Conservation (phyloP, 1,140 invertebrate species). For the Sarcophaga peregrina region DNA sequence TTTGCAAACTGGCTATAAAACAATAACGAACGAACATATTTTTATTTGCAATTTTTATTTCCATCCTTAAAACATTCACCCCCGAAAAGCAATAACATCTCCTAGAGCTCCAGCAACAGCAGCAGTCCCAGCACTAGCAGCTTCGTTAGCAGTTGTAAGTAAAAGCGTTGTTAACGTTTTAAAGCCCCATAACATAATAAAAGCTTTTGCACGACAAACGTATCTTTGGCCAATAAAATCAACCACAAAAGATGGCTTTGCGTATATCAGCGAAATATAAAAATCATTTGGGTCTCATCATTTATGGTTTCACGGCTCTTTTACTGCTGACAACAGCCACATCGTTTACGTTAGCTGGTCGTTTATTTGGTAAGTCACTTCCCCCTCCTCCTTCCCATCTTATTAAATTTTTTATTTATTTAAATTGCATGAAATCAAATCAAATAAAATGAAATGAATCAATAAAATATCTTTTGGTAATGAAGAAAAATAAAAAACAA, state of each 20-base stretch:
- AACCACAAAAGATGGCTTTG: conserved; percentile 59
- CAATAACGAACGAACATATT: no score
- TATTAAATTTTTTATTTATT: neutral
- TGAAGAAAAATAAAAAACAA: no score
- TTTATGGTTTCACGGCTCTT: conserved; percentile 58
- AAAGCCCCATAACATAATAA: neutral
- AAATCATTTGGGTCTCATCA: conserved; percentile 63
- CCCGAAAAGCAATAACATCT: no score
- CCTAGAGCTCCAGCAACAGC: neutral
- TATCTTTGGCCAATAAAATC: conserved; percentile 33
- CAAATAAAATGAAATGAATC: no score
- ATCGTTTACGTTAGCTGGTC: conserved; percentile 54
- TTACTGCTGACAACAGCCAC: conserved; percentile 51
- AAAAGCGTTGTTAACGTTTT: no score
- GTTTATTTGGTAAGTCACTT: conserved; percentile 60
- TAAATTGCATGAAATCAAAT: no score
- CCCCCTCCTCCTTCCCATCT: neutral
- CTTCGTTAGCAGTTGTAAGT: no score
- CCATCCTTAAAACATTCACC: no score
- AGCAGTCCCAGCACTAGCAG: neutral
- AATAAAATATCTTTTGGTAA: no score
- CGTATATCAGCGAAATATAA: conserved; percentile 61
- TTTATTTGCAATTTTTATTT: no score
- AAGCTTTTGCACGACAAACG: neutral
- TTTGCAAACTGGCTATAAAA: no score